Percentiles rank a stretch among this genome's conserved stretches.
phyloP scores from a whole-genome alignment of 2,113 vertebrate genomes.

The Oriolus oriolus region DNA sequence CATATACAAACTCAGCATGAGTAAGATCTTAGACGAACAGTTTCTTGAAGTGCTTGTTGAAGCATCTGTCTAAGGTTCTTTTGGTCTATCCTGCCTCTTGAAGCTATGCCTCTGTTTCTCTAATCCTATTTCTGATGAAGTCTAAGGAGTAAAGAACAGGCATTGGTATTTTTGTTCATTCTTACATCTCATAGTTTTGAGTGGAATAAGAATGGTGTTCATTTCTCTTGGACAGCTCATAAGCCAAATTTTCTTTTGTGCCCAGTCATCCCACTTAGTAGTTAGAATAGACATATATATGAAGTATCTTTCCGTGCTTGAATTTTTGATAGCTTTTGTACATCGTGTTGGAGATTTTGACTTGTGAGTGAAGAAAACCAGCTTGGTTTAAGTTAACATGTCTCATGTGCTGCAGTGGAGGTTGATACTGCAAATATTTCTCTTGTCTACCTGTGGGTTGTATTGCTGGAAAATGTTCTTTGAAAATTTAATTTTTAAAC shows the following conservation, averaged over 20 bases:
- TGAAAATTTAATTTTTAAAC: not conserved
- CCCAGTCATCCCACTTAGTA: not conserved
- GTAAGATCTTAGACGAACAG: not conserved
- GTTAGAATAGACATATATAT: not conserved
- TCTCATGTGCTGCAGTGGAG: not conserved
- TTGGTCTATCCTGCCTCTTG: not conserved
- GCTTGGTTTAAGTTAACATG: not conserved
- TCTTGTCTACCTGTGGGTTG: not conserved
- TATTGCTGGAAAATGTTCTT: not conserved
- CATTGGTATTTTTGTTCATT: not conserved
- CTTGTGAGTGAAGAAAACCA: not conserved
- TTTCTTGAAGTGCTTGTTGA: not conserved
- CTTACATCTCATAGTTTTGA: not conserved
- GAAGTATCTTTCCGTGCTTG: not conserved
- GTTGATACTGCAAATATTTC: not conserved
- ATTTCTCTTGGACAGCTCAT: not conserved
- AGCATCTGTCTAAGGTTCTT: not conserved
- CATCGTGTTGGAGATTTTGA: not conserved
- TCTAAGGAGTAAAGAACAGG: not conserved
- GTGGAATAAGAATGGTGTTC: not conserved
- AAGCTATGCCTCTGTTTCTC: not conserved
- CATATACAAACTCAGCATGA: not conserved
- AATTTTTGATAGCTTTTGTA: not conserved
- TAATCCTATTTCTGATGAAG: not conserved
- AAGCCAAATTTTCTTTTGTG: not conserved